phyloP scores from a whole-genome alignment of 2,113 vertebrate genomes.

The Tachuris rubrigastra region DNA sequence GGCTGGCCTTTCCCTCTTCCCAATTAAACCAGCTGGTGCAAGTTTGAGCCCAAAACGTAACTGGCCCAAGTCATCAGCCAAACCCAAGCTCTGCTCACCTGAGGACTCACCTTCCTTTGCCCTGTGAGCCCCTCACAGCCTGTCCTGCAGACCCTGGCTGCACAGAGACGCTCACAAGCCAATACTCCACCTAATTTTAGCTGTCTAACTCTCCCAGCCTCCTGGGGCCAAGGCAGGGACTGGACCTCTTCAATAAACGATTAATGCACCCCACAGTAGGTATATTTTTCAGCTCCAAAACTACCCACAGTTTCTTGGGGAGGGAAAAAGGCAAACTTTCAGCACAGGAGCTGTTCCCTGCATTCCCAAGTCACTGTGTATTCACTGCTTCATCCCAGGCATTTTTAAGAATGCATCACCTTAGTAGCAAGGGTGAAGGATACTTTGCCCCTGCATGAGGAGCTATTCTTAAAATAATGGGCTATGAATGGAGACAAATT shows the following conservation, averaged over 20 bases:
- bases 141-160: fast-evolving
- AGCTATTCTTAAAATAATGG: background rate
- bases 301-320: background rate
- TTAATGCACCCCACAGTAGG: background rate
- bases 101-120: background rate
- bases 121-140: fast-evolving
- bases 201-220: background rate
- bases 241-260: background rate
- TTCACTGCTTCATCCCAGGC: background rate
- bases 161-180: background rate
- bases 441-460: background rate
- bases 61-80: background rate
- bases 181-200: background rate
- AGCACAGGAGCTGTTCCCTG: background rate
- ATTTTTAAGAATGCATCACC: background rate
- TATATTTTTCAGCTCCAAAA: background rate
- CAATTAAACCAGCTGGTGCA: background rate
- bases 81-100: background rate
- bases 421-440: background rate
- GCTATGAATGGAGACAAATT: background rate
- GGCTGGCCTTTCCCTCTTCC: background rate
- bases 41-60: background rate
- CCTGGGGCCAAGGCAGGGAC: background rate
- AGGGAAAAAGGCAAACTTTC: background rate
- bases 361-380: background rate